phyloP scores from a whole-genome alignment of 2,113 vertebrate species.

The Tachycineta bicolor region DNA sequence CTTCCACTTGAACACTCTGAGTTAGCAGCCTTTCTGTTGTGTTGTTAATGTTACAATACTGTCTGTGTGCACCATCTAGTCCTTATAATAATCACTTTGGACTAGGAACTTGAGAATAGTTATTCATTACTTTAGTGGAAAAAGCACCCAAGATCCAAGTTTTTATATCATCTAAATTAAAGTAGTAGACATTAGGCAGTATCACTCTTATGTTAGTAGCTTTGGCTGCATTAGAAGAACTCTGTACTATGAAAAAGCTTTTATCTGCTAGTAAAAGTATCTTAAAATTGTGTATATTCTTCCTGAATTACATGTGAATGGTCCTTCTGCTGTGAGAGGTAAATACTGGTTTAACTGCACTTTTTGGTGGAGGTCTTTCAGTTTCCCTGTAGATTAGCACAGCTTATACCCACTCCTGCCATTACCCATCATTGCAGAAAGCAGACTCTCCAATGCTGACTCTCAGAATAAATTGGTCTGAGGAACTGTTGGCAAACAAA shows the following conservation, averaged over 20 bases:
- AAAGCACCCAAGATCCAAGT: not conserved
- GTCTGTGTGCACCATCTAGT: not conserved
- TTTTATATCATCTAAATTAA: not conserved
- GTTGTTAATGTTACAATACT: fast-evolving
- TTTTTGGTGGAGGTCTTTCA: not conserved
- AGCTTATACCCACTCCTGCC: not conserved
- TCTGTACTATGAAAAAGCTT: not conserved
- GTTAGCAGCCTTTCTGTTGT: not conserved
- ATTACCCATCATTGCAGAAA: not conserved
- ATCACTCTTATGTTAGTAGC: not conserved
- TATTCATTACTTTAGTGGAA: not conserved
- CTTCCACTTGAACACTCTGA: not conserved
- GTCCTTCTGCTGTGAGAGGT: not conserved
- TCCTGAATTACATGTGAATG: not conserved
- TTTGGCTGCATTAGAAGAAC: not conserved
- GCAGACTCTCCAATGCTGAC: not conserved
- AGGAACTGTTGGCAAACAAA: not conserved
- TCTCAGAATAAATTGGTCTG: not conserved
- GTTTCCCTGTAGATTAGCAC: not conserved
- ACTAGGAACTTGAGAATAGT: not conserved
- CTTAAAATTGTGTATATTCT: not conserved
- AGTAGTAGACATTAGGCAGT: not conserved
- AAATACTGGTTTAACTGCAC: not conserved
- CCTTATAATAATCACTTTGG: not conserved
- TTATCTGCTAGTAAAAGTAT: not conserved